A percentile compares a stretch with the other conserved stretches of the same genome.
Conservation (phyloP, 2,888 invertebrate species). For the Pimpla rufipes region DNA sequence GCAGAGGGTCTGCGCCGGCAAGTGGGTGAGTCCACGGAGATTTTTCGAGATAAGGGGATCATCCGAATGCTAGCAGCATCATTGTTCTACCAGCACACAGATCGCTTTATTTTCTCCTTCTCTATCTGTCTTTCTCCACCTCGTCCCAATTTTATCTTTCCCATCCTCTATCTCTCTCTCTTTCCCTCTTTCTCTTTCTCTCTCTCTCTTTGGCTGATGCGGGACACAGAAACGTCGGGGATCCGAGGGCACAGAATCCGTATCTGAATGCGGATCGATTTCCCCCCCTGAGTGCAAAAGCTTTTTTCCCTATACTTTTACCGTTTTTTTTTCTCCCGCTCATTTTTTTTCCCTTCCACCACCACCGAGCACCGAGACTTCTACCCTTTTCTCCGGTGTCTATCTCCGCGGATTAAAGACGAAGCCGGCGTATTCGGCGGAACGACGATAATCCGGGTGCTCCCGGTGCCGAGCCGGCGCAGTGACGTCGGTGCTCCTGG, state of each 20-base stretch:
- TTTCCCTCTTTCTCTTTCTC: background rate
- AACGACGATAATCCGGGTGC: constrained; percentile 50
- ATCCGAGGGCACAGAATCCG: constrained; percentile 44
- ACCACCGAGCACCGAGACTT: constrained; percentile 38
- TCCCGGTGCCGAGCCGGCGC: constrained; percentile 9
- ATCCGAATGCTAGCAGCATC: constrained; percentile 55
- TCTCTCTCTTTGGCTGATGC: constrained; percentile 1
- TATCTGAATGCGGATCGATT: constrained; percentile 57
- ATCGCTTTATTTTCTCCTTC: constrained; percentile 39
- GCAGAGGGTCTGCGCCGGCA: constrained; percentile 33
- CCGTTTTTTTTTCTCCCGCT: background rate
- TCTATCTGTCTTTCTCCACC: constrained; percentile 9
- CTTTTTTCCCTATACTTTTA: constrained; percentile 14
- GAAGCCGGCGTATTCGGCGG: constrained; percentile 41
- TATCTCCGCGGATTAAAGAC: constrained; percentile 47
- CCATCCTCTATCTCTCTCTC: constrained; percentile 16
- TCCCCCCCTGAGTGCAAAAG: constrained; percentile 35
- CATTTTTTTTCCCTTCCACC: constrained; percentile 16
- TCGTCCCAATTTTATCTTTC: background rate
- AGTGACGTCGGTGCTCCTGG: constrained; percentile 36
- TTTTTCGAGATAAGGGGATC: constrained; percentile 58
- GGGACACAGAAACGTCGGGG: constrained; percentile 28
- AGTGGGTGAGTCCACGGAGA: constrained; percentile 55
- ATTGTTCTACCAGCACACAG: constrained; percentile 53
- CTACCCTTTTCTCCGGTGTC: constrained; percentile 46